Base-by-base conservation (phyloP, 2,113 vertebrate species). In the Centropristis striata region DNA sequence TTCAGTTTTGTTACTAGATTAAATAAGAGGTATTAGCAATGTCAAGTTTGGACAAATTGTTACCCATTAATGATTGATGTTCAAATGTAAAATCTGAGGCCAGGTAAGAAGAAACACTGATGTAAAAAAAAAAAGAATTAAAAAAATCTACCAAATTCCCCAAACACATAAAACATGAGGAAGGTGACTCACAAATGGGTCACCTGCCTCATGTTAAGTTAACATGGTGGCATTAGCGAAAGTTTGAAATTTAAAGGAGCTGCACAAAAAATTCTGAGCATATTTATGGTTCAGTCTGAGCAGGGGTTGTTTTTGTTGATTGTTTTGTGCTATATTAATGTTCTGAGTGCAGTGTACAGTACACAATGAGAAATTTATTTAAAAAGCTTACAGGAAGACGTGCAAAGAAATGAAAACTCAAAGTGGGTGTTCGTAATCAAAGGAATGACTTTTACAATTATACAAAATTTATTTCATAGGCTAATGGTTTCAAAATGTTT, bases 1-100 rank as follows among this genome's bases (percentile, higher is more conserved):
- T 80, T 88, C 49, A 65, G 37, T 71, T 84, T 88, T 73, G 65
- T 60, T 76, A 65, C 44, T 20, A 66, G 41, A 81, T 85, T 76
- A 23, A 89, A 61, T 74, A 54, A 78, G 18, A 49, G 32, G 78
- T 77, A 79, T 81, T 84, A 83, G 37, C 59, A 54, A 67, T 80
- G 81, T 79, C 80, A 86, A 47, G 23, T 50, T 86, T 21, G 55
- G 61, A 77, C 44, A 83, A 70, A 51, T 47, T 71, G 53, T 50
- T 61, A 79, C 27, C 20, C 36, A 77, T 65, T 86, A 84, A 18
- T 53, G 39, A 46, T 70, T 55, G 57, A 75, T 70, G 44, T 75
- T 69, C 16, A 72, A 65, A 86, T 70, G 53, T 76, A 57, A 79
- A 78, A 66, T 42, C 41, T 10, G 2, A 60, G 57, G 71, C 32